A percentile compares a stretch with the other conserved stretches of the same genome.
Evolutionary conservation across 2,888 invertebrate species (phyloP).

Genomic region (Syrista parreyssii): DNA sequence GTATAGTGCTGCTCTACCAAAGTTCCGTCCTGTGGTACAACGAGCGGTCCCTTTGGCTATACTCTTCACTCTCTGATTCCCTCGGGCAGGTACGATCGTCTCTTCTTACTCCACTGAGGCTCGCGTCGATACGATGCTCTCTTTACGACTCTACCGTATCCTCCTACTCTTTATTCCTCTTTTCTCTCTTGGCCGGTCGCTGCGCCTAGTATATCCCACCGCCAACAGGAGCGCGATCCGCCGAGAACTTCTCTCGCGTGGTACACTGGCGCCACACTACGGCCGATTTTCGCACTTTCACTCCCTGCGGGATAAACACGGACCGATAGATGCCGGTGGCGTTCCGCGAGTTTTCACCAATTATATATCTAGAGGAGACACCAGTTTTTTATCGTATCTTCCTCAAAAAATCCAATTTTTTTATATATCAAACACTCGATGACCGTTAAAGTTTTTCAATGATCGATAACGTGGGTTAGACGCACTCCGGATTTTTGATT

Average conservation of each 20-base stretch:
- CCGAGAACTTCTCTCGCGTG: not conserved
- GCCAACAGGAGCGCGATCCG: not conserved
- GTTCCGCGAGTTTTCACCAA: not conserved
- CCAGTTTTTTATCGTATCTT: not conserved
- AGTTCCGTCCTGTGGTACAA: not conserved
- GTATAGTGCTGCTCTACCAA: not conserved
- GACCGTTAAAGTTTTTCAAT: not conserved
- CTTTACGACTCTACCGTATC: not conserved
- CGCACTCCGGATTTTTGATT: not conserved
- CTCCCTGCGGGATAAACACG: not conserved
- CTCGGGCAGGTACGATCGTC: not conserved
- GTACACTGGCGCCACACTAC: constrained; percentile 19
- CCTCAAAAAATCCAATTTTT: not conserved
- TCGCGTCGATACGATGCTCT: not conserved
- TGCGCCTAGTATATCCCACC: not conserved
- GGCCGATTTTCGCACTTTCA: constrained; percentile 13
- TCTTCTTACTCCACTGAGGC: not conserved
- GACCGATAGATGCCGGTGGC: not conserved
- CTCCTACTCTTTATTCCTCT: constrained; percentile 5
- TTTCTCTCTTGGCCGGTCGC: not conserved
- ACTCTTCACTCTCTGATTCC: not conserved
- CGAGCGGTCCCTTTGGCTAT: not conserved
- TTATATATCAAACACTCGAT: not conserved
- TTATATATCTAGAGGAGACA: not conserved
- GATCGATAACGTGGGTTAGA: not conserved